Conservation (phyloP, 2,888 invertebrate genomes). For the Synanthedon formicaeformis region DNA sequence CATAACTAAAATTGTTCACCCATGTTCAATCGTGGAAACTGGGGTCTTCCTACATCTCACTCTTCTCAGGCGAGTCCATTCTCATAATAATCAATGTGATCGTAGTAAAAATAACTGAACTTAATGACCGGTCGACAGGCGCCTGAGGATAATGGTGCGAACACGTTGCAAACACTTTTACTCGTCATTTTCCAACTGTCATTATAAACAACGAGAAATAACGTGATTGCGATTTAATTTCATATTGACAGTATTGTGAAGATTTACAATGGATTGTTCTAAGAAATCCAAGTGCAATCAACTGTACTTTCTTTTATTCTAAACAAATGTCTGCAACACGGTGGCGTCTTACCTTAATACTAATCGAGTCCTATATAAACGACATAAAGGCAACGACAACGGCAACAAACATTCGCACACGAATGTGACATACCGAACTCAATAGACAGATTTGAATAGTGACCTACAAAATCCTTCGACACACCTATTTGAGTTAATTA, state of each 20-base stretch:
- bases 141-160: constrained; percentile 49
- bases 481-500: too few relatives aligned
- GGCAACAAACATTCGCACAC: too few relatives aligned
- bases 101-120: constrained; percentile 42
- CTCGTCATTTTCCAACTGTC: not conserved
- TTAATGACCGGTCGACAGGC: constrained; percentile 33
- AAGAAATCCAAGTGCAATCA: not conserved
- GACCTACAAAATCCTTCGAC: too few relatives aligned
- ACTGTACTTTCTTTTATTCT: too few relatives aligned
- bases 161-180: constrained; percentile 21
- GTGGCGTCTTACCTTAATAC: too few relatives aligned
- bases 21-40: constrained; percentile 23
- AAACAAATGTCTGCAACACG: too few relatives aligned
- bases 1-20: not conserved
- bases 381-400: too few relatives aligned
- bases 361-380: too few relatives aligned
- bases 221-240: not conserved
- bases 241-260: not conserved
- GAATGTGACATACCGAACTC: too few relatives aligned
- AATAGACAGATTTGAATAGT: too few relatives aligned
- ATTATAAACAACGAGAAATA: not conserved
- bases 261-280: not conserved
- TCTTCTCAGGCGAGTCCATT: constrained; percentile 25
- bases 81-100: constrained; percentile 50
- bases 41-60: constrained; percentile 15